Evolutionary conservation across 1,140 invertebrate species (phyloP).

Genomic region (Orchestia grillus): DNA sequence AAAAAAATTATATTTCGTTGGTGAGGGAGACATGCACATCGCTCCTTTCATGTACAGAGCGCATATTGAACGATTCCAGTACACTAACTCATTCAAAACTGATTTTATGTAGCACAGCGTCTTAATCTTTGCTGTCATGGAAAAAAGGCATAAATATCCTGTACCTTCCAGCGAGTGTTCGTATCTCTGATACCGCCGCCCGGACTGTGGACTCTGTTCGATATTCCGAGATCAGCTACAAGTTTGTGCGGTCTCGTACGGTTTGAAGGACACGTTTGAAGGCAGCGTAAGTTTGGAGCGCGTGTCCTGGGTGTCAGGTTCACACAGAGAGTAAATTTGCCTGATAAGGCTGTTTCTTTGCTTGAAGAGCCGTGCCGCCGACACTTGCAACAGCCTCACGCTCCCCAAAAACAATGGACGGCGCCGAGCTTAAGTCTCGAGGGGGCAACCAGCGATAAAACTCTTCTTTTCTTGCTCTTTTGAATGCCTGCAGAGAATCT

Average conservation of each 20-base stretch:
- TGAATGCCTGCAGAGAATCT: background rate
- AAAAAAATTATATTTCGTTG: background rate
- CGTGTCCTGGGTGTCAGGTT: background rate
- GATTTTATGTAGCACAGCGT: background rate
- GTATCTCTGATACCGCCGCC: background rate
- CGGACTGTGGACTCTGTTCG: background rate
- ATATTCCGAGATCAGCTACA: background rate
- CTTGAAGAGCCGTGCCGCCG: constrained; percentile 6
- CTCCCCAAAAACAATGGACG: constrained; percentile 3
- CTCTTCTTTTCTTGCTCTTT: constrained; percentile 1
- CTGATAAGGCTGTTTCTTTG: constrained; percentile 39
- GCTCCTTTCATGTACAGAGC: background rate
- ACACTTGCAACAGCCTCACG: constrained; percentile 17
- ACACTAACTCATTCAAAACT: background rate
- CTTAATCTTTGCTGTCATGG: background rate
- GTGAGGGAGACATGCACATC: background rate
- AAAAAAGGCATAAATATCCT: background rate
- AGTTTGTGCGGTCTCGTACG: background rate
- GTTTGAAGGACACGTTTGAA: background rate
- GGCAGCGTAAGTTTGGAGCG: background rate
- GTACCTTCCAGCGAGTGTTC: background rate
- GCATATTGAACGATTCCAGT: background rate
- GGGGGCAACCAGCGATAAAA: background rate
- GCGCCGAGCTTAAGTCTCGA: background rate
- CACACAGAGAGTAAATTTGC: constrained; percentile 28